Evolutionary conservation across 2,113 vertebrate species (phyloP), one percentile per base, ranked within the genome.

Genomic region (Barbus barbus): DNA sequence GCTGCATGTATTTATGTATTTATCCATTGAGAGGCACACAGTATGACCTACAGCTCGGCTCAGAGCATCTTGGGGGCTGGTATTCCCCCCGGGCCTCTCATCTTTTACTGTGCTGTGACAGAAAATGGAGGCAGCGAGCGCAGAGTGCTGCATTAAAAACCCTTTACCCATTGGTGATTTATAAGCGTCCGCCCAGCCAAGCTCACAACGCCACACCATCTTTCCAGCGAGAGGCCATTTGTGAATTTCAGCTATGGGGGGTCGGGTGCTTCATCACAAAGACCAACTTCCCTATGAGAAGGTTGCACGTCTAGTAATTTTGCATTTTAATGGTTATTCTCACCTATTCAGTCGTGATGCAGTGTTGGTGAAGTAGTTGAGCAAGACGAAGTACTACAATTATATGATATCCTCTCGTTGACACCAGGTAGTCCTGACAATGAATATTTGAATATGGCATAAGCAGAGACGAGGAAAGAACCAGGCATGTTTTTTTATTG

Each of bases 161-260:
- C 93, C 94, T 94, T 95, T 94, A 94, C 93, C 93, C 93, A 89
- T 90, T 88, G 86, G 92, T 95, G 94, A 95, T 95, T 95, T 95
- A 95, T 95, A 91, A 91, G 90, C 91, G 63, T 85, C 85, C 87
- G 87, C 90, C 91, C 90, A 83, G 77, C 85, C 83, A 36, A 83
- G 79, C 78, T 88, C 60, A 81, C 84, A 80, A 78, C 51, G 76
- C 89, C 90, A 67, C 90, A 88, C 92, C 89, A 89, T 87, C 87
- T 85, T 89, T 92, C 63, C 88, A 84, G 87, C 83, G 31, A 81
- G 65, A 83, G 89, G 83, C 87, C 88, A 87, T 89, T 90, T 88
- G 86, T 85, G 88, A 89, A 87, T 84, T 82, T 88, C 86, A 89
- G 87, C 88, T 88, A 85, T 36, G 79, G 74, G 65, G 72, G 72